Evolutionary conservation across 2,888 invertebrate genomes (phyloP).

Genomic region (Ctenicera cuprea): DNA sequence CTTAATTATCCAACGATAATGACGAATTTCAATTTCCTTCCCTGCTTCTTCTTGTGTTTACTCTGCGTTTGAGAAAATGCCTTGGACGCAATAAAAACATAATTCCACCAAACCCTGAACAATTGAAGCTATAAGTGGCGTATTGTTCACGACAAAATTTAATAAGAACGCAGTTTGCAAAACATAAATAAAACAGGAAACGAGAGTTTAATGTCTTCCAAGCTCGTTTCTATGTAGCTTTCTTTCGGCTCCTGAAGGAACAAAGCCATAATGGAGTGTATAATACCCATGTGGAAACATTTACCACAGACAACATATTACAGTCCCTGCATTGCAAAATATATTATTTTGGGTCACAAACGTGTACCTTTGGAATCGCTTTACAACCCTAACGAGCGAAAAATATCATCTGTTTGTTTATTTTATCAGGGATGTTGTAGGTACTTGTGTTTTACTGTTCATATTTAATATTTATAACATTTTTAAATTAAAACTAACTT

Average conservation of each 20-base stretch:
- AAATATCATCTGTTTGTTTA: neutral
- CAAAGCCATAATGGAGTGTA: conserved; percentile 14
- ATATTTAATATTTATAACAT: too few species aligned
- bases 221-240: conserved; percentile 2
- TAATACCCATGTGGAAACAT: conserved; percentile 29
- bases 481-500: too few species aligned
- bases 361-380: conserved; percentile 17
- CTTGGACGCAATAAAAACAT: conserved; percentile 19
- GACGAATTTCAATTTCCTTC: conserved; percentile 21
- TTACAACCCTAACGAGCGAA: conserved; percentile 18
- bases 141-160: conserved; percentile 20
- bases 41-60: neutral
- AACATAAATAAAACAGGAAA: conserved; percentile 18
- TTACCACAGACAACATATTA: conserved; percentile 20
- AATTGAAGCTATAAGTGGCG: conserved; percentile 11
- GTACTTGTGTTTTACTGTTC: too few species aligned
- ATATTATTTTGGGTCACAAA: conserved; percentile 14
- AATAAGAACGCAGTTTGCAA: conserved; percentile 10
- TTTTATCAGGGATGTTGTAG: too few species aligned
- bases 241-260: neutral
- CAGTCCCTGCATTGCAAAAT: neutral
- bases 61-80: neutral
- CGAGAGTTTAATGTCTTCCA: conserved; percentile 27
- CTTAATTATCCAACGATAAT: conserved; percentile 27
- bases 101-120: conserved; percentile 13